Evolutionary conservation across 2,888 invertebrate species (phyloP).

Genomic region (Pheosia gnoma): DNA sequence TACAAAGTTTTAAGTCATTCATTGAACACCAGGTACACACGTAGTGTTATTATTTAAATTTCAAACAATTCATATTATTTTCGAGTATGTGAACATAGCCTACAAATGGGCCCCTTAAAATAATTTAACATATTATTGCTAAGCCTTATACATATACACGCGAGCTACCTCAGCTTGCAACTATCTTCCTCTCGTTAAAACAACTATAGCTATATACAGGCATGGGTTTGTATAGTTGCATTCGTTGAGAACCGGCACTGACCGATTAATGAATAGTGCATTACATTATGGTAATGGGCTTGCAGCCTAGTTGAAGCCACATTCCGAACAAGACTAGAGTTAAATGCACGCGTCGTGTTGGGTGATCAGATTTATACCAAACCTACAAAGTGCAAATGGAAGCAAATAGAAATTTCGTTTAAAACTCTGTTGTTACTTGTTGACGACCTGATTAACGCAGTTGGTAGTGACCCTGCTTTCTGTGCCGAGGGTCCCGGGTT

Average conservation of each 20-base stretch:
- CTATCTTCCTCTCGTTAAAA: no score
- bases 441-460: no score
- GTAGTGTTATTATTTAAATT: no score
- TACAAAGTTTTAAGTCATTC: slow-evolving; percentile 9
- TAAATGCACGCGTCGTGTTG: slow-evolving; percentile 23
- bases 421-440: background rate
- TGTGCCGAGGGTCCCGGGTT: no score
- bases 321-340: slow-evolving; percentile 41
- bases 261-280: slow-evolving; percentile 49
- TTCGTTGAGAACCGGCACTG: slow-evolving; percentile 25
- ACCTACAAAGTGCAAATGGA: background rate
- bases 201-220: background rate
- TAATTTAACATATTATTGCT: no score
- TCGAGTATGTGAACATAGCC: no score
- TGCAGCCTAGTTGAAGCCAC: slow-evolving; percentile 40
- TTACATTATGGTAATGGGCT: slow-evolving; percentile 44
- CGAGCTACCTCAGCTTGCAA: no score
- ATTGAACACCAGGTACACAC: no score
- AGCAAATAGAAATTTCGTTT: background rate
- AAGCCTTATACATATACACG: no score
- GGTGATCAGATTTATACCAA: background rate
- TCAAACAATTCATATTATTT: no score
- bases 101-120: no score
- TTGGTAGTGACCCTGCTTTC: no score
- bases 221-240: slow-evolving; percentile 31